phyloP scores from a whole-genome alignment of 2,797 vertebrate genomes.

The Phrynocephalus guinanensis region DNA sequence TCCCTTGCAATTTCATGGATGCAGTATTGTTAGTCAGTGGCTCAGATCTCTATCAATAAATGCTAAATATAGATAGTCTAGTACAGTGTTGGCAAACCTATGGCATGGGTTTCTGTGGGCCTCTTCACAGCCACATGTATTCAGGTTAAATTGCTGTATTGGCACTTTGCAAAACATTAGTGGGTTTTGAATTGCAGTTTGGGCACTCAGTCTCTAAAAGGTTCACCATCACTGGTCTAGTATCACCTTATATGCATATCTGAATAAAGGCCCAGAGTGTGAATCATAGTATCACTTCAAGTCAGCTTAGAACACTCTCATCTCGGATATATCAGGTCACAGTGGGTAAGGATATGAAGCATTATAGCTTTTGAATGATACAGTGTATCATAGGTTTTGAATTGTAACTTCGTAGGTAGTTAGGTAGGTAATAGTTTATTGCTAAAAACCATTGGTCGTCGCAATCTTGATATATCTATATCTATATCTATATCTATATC shows the following conservation, averaged over 20 bases:
- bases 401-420: no score
- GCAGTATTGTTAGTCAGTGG: constrained; percentile 49
- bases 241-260: constrained; percentile 62
- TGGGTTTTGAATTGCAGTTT: no score
- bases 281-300: constrained; percentile 56
- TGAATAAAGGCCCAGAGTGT: constrained; percentile 46
- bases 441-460: no score
- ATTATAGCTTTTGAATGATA: background rate
- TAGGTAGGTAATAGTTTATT: no score
- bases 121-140: no score
- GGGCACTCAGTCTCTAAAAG: no score
- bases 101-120: no score
- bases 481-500: no score
- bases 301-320: background rate
- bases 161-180: no score
- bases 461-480: no score
- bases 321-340: background rate
- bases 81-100: constrained; percentile 20
- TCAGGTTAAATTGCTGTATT: no score
- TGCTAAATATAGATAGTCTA: constrained; percentile 49
- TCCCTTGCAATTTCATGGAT: background rate
- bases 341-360: background rate
- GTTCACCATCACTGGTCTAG: constrained; percentile 10
- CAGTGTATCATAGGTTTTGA: no score
- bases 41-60: constrained; percentile 68